Conservation (phyloP, 2,888 invertebrate genomes). For the Girardia tigrina region DNA sequence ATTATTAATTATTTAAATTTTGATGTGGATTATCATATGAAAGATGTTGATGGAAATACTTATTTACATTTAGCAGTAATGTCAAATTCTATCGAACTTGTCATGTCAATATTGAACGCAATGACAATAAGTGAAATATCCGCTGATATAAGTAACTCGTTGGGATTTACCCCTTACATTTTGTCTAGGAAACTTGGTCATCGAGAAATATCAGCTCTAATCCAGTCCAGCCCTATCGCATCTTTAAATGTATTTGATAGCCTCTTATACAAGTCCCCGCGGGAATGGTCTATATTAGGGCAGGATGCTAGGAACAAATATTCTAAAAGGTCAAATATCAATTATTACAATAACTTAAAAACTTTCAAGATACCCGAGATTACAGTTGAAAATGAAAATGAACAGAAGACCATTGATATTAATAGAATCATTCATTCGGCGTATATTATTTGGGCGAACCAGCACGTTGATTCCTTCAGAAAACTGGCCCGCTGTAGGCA, state of each 20-base stretch:
- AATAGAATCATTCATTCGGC: not conserved
- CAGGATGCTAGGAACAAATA: not conserved
- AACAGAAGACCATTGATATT: not conserved
- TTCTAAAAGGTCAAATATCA: not conserved
- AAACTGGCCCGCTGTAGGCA: not conserved
- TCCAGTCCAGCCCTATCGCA: not conserved
- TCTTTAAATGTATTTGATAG: constrained; percentile 23
- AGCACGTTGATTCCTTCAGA: constrained; percentile 5
- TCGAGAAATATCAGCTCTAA: not conserved
- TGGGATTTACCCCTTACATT: constrained; percentile 30
- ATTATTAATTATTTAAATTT: not conserved
- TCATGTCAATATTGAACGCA: not conserved
- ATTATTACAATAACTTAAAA: not conserved
- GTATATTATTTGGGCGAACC: not conserved
- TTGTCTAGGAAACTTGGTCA: constrained; percentile 24
- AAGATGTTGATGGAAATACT: constrained; percentile 28
- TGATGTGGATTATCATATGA: constrained; percentile 4
- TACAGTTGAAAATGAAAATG: not conserved
- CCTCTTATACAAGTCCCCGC: not conserved
- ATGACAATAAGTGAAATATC: not conserved
- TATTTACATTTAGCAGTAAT: constrained; percentile 31
- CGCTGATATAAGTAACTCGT: not conserved
- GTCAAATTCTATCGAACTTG: constrained; percentile 16
- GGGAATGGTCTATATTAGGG: constrained; percentile 31
- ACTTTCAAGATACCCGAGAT: not conserved